These are phyloP conservation scores for Actenoides hombroni DNA, from an alignment of 2,113 vertebrate genomes.

Conservation along the genomic window DNA sequence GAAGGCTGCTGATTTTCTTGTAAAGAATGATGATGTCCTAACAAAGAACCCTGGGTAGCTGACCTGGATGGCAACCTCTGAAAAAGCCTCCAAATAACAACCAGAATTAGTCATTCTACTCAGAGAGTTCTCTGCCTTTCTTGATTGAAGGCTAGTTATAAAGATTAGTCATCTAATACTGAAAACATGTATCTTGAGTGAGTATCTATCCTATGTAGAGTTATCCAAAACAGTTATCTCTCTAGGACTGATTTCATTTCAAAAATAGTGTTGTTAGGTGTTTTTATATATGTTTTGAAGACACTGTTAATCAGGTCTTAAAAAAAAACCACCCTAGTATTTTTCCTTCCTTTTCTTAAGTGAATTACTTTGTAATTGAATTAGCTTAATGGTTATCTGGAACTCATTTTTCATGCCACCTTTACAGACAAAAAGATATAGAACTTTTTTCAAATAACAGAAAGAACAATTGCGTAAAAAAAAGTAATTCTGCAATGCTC, in stretches of 20 bases:
- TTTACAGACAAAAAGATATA: neutral
- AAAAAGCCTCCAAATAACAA: neutral
- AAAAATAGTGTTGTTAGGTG: neutral
- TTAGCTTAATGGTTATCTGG: neutral
- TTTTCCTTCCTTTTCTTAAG: neutral
- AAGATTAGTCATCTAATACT: neutral
- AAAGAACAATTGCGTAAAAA: neutral
- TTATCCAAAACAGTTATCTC: neutral
- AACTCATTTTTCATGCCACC: neutral
- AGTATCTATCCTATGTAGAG: neutral
- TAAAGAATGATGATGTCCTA: neutral
- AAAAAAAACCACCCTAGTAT: neutral
- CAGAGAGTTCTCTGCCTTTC: neutral
- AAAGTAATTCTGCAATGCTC: neutral
- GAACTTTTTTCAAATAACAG: neutral
- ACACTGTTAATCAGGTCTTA: neutral
- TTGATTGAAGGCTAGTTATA: neutral
- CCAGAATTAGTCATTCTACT: neutral
- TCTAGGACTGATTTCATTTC: neutral
- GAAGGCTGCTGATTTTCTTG: neutral
- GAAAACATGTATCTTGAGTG: neutral
- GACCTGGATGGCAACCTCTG: neutral
- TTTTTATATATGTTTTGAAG: neutral
- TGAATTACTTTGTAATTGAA: neutral
- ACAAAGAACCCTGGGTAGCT: neutral